These are phyloP conservation scores for Macrotus californicus DNA, from an alignment of 2,113 vertebrate genomes.

Conservation along the genomic window DNA sequence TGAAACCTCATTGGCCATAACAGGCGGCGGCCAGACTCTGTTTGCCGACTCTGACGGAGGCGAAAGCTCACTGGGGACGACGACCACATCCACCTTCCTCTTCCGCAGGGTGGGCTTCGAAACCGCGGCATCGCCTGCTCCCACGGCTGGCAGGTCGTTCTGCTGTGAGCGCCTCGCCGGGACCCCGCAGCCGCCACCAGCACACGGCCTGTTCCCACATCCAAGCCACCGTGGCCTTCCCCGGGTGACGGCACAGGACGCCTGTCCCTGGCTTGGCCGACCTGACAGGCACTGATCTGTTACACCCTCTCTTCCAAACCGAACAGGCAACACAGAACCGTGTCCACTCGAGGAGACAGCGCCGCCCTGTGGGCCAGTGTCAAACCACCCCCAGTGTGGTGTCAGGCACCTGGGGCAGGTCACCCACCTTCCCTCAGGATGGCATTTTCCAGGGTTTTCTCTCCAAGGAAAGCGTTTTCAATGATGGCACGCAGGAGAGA, in stretches of 20 bases:
- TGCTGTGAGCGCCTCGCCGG: accelerated
- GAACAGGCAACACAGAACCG: accelerated
- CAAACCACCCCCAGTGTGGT: accelerated
- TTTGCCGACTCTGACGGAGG: not conserved
- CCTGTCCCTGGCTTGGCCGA: accelerated
- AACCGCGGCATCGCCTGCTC: accelerated
- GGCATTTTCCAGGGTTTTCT: accelerated
- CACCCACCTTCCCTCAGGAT: accelerated
- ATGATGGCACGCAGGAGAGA: accelerated
- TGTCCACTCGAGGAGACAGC: accelerated
- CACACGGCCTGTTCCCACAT: accelerated
- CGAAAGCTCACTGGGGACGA: accelerated
- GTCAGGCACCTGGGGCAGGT: accelerated
- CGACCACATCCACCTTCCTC: not conserved
- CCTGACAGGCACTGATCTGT: not conserved
- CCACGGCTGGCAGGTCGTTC: accelerated
- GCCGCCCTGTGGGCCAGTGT: accelerated
- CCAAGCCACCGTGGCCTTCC: accelerated
- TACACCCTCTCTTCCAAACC: not conserved
- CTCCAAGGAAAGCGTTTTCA: not conserved
- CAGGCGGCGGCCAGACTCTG: accelerated
- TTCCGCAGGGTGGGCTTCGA: accelerated
- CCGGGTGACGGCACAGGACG: accelerated
- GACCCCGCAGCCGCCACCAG: accelerated
- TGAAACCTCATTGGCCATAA: not conserved